Base-by-base conservation (phyloP, 2,113 vertebrate genomes). In the Gambusia holbrooki region DNA sequence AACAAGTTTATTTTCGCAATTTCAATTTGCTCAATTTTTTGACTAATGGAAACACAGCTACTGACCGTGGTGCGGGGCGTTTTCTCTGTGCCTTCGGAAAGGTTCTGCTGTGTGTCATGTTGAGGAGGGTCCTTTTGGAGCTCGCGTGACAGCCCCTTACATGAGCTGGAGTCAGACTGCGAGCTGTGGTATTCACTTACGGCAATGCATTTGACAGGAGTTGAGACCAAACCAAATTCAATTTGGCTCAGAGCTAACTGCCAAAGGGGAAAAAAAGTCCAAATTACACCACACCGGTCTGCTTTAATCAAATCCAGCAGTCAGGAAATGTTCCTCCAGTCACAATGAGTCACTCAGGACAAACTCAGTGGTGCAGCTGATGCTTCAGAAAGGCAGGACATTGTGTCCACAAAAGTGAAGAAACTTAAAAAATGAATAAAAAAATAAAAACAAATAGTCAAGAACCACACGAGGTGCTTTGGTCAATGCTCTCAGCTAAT, bases 221-320 rank as follows among this genome's bases (percentile, higher is more conserved):
- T 69, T n/a, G 40, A 72, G 29, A 70, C 63, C 30, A 62, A 29
- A 73, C 25, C 54, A 71, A 81, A 87, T 60, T 76, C 25, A 5
- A 76, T 78, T 73, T 63, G 58, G 19, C 42, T 48, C 70, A 1
- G 19, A 32, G 29, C 42, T 72, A 25, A 62, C 12, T 81, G 68
- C 51, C 61, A 74, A 69, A 61, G 1, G 35, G 33, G 33, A 10
- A 0, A 78, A 29, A 11, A 76, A 29, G 4, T 51, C 25, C 25
- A 80, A 66, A 69, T 61, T 35, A 70, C 5, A 10, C 32, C 40
- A 25, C 29, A 48, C 28, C 45, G 74, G 51, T 27, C 40, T 75
- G 15, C 19, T 27, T 42, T 33, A 74, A 72, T 74, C 15, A 71
- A 32, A 4, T 45, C 32, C 64, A 62, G 33, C 33, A 40, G 32